Conservation (phyloP, 2,888 invertebrate genomes). For the Cataglyphis rosenhaueri region DNA sequence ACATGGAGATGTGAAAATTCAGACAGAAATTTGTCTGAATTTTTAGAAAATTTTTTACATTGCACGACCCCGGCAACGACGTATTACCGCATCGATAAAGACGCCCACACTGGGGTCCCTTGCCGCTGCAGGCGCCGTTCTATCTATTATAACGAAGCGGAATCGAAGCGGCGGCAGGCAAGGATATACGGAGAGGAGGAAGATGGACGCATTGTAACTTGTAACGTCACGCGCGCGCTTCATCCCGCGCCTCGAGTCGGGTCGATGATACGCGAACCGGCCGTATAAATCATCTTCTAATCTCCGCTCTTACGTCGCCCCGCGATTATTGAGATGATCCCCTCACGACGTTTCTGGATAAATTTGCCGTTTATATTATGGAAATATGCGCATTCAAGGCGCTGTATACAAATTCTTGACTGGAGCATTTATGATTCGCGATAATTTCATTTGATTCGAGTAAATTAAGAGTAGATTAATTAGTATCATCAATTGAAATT, state of each 20-base stretch:
- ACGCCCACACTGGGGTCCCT: constrained; percentile 67
- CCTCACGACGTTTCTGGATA: constrained; percentile 1
- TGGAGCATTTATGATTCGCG: not conserved
- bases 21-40: too few relatives aligned
- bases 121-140: constrained; percentile 53
- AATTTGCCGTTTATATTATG: constrained; percentile 5
- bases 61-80: constrained; percentile 54
- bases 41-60: too few relatives aligned
- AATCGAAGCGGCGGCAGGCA: constrained; percentile 39
- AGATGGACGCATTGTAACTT: constrained; percentile 47
- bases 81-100: constrained; percentile 72
- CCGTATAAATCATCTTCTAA: constrained; percentile 40
- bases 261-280: constrained; percentile 28
- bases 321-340: constrained; percentile 1
- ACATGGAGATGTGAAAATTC: too few relatives aligned
- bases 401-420: not conserved
- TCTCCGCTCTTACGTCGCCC: not conserved
- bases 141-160: constrained; percentile 37
- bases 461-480: not conserved
- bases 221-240: constrained; percentile 44
- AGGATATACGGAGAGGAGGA: constrained; percentile 4
- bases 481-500: not conserved
- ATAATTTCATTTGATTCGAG: not conserved
- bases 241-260: constrained; percentile 17
- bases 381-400: not conserved